Percentiles rank a stretch among this genome's conserved stretches.
Evolutionary conservation across 2,113 vertebrate genomes (phyloP).

Genomic region (Hippocampus barbouri): DNA sequence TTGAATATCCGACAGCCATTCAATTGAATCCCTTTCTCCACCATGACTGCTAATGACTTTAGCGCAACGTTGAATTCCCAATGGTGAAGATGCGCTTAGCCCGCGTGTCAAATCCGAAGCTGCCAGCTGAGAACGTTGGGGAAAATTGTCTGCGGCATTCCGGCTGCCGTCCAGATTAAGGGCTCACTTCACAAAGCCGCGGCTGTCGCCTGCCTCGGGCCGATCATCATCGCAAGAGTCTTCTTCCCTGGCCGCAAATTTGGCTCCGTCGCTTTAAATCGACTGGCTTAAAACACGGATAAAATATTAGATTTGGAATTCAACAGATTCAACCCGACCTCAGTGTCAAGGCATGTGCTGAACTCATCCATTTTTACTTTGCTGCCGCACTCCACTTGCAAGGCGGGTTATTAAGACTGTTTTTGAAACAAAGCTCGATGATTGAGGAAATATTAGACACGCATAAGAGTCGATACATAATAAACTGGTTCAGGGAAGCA

Average conservation of each 20-base stretch:
- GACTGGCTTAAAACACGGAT: background rate
- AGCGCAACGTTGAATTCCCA: background rate
- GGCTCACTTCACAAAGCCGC: constrained; percentile 6
- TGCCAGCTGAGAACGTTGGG: constrained; percentile 16
- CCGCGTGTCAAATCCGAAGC: constrained; percentile 23
- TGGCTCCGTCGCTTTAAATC: constrained; percentile 9
- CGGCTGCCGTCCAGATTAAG: constrained; percentile 49
- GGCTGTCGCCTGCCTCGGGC: background rate
- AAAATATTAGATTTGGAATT: constrained; percentile 19
- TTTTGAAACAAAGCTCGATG: background rate
- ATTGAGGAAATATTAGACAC: background rate
- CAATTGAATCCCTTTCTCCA: background rate
- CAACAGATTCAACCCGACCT: constrained; percentile 17
- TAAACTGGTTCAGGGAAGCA: too few relatives aligned
- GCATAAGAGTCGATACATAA: background rate
- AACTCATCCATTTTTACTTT: constrained; percentile 14
- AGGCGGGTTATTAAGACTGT: background rate
- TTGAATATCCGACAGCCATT: too few relatives aligned
- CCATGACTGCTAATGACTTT: background rate
- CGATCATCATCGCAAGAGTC: constrained; percentile 4
- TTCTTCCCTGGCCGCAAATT: background rate
- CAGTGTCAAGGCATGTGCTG: background rate
- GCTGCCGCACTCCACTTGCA: background rate
- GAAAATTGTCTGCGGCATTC: constrained; percentile 22
- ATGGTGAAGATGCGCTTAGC: background rate